Evolutionary conservation across 1,140 invertebrate species (phyloP), one percentile per base, ranked within the genome.

Genomic region (Penaeus chinensis): DNA sequence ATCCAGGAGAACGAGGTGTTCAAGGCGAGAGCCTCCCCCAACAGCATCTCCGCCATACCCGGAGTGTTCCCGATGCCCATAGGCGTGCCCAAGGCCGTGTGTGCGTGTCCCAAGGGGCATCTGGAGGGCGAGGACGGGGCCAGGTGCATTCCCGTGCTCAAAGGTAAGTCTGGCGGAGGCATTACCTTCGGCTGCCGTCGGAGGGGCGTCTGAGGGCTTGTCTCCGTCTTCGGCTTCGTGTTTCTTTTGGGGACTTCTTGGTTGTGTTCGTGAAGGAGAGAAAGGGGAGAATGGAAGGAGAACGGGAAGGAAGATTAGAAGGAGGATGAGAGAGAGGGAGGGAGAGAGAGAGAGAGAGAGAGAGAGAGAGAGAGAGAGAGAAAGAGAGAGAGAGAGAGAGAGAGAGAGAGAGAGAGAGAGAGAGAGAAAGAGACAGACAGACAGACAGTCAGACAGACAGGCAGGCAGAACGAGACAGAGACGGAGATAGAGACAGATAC

Each of bases 21-120:
- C 54, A 20, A 24, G 20, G 62, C 20, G 4, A n/a, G 54, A 20
- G 42, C 19, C 20, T 32, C 84, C 61, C 82, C 65, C 20, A 65
- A 65, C 61, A 83, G 80, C 61, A 87, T 87, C 80, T 65, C 86
- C 5, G 80, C 79, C 69, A 87, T 87, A 11, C 79, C 85, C 10
- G 85, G 85, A 32, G 60, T 87, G 10, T 13, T 69, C 4, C 71
- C 69, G 8, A 76, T 47, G 27, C 81, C 86, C 61, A 27, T 65
- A 3, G 86, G 80, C 20, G 81, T 87, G 37, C 81, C 86, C 37
- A 27, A 65, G 61, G 86, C 86, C 16, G 61, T 87, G 8, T 87
- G 86, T 63, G 86, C 80, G 10, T 87, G 86, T 37, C 86, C 71
- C 86, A 60, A 60, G 20, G 86, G 86, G 8, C 80, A 87, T 24